phyloP scores from a whole-genome alignment of 2,888 invertebrate genomes.

The Meiosimyza decipiens region DNA sequence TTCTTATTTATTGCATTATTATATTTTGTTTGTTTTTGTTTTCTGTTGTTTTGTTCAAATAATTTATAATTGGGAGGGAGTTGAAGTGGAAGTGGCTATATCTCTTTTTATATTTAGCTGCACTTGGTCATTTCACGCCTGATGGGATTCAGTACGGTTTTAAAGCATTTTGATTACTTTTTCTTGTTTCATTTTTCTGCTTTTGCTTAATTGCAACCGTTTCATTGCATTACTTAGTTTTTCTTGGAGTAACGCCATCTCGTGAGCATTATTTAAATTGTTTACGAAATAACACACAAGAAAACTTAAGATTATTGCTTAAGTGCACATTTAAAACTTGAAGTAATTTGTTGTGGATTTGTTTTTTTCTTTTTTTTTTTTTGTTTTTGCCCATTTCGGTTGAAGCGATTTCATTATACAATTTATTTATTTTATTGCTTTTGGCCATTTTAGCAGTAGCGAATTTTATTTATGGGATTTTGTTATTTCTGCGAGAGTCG shows the following conservation, averaged over 20 bases:
- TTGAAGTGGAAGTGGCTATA: not conserved
- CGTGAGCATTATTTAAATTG: not conserved
- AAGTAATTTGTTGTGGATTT: too few species aligned
- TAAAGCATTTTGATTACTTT: constrained; percentile 13
- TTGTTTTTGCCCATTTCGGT: too few species aligned
- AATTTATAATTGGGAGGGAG: not conserved
- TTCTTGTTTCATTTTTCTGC: not conserved
- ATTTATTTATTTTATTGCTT: not conserved
- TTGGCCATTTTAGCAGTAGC: constrained; percentile 5
- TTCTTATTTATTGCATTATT: constrained; percentile 14
- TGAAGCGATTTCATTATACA: not conserved
- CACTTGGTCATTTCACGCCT: constrained; percentile 22
- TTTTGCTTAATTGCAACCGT: constrained; percentile 19
- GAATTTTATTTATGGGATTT: not conserved
- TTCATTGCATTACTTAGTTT: not conserved
- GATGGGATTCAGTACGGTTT: constrained; percentile 12
- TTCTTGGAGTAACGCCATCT: constrained; percentile 10
- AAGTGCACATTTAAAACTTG: not conserved
- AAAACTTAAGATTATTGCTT: not conserved
- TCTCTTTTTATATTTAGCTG: constrained; percentile 1
- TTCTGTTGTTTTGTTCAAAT: too few species aligned
- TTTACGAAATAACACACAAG: constrained; percentile 2
- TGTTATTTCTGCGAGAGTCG: not conserved
- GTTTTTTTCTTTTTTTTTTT: too few species aligned
- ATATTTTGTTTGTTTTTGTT: not conserved